phyloP scores from a whole-genome alignment of 1,140 invertebrate species.

The Ectropis grisescens region DNA sequence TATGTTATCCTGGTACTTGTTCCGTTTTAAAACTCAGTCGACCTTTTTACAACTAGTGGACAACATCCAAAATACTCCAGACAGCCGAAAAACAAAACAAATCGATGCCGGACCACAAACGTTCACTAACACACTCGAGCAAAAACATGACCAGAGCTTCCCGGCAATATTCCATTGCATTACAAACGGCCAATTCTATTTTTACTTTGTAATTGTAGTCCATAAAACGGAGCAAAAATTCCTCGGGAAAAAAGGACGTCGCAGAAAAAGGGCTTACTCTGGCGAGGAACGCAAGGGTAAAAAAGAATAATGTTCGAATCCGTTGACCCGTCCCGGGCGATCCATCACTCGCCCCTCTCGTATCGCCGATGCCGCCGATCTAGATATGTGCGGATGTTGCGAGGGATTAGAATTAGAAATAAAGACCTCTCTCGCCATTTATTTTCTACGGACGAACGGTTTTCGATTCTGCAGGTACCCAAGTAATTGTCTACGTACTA shows the following conservation, averaged over 20 bases:
- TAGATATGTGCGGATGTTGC: slow-evolving; percentile 50
- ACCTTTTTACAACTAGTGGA: too few species aligned
- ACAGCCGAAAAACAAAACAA: too few species aligned
- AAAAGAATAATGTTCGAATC: slow-evolving; percentile 82
- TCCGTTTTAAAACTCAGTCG: too few species aligned
- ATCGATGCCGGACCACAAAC: too few species aligned
- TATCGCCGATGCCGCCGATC: slow-evolving; percentile 45
- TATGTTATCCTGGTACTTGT: too few species aligned
- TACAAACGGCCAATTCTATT: slow-evolving; percentile 51
- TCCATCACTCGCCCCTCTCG: slow-evolving; percentile 73
- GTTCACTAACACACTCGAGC: too few species aligned
- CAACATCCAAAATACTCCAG: too few species aligned
- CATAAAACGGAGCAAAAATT: slow-evolving; percentile 58
- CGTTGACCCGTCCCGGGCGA: slow-evolving; percentile 80
- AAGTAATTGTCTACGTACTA: too few species aligned
- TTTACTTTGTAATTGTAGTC: slow-evolving; percentile 66
- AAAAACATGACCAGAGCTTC: too few species aligned
- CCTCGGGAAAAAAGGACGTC: slow-evolving; percentile 59
- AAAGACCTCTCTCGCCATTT: neutral
- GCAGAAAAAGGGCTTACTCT: slow-evolving; percentile 66
- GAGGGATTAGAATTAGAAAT: slow-evolving; percentile 33
- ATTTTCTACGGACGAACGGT: slow-evolving; percentile 14
- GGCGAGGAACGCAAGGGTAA: slow-evolving; percentile 68
- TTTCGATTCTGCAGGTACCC: too few species aligned
- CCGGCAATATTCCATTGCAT: too few species aligned